Percentiles rank a stretch among this genome's conserved stretches.
Conservation (phyloP, 2,888 invertebrate genomes). For the Lepetodrilus schrolli region DNA sequence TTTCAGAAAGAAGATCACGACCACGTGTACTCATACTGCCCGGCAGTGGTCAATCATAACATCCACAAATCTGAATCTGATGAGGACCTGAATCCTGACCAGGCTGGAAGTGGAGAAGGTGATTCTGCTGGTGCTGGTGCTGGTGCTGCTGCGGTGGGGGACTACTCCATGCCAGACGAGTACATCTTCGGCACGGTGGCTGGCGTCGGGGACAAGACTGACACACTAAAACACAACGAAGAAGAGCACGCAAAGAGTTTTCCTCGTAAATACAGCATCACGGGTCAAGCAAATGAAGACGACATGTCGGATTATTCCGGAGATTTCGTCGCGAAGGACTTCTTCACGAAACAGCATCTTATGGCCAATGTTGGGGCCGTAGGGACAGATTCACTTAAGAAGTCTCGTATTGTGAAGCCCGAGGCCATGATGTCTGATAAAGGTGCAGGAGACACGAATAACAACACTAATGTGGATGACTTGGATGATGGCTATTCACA, state of each 20-base stretch:
- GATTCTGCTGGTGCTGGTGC: conserved; percentile 30
- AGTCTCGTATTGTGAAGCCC: neutral
- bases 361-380: neutral
- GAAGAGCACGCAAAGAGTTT: neutral
- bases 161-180: conserved; percentile 22
- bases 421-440: neutral
- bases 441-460: neutral
- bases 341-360: conserved; percentile 36
- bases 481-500: conserved; percentile 35
- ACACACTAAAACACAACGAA: neutral
- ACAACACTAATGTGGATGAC: conserved; percentile 22
- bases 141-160: conserved; percentile 20
- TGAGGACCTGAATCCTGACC: neutral
- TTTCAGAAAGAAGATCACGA: conserved; percentile 44
- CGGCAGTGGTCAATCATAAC: conserved; percentile 40
- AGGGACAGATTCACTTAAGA: neutral
- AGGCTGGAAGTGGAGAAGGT: conserved; percentile 29
- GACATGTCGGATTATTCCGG: conserved; percentile 35
- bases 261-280: neutral
- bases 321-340: conserved; percentile 34
- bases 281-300: neutral
- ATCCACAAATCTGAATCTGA: conserved; percentile 1
- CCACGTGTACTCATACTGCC: conserved; percentile 46
- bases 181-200: conserved; percentile 19
- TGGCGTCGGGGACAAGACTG: neutral